These are phyloP conservation scores for Nycticebus coucang DNA, from an alignment of 2,113 vertebrate species.

Conservation along the genomic window DNA sequence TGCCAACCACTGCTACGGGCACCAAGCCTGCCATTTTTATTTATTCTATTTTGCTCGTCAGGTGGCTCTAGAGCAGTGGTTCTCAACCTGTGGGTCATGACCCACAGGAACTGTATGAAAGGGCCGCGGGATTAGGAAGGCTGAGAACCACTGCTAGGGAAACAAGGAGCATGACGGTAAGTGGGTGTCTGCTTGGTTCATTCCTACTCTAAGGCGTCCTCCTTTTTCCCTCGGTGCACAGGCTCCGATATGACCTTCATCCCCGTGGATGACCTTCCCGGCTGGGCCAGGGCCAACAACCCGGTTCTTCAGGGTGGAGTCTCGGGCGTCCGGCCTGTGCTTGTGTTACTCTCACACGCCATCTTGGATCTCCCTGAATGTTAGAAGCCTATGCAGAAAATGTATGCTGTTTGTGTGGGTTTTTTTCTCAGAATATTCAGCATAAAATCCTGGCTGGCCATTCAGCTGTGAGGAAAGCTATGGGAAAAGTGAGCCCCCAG, in stretches of 20 bases:
- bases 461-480: not conserved
- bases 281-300: too few relatives aligned
- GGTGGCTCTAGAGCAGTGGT: not conserved
- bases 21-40: not conserved
- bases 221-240: not conserved
- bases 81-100: too few relatives aligned
- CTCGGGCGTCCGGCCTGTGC: not conserved
- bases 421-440: not conserved
- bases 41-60: not conserved
- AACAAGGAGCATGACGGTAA: too few relatives aligned
- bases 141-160: too few relatives aligned
- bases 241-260: not conserved
- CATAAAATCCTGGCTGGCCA: not conserved
- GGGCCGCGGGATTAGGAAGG: too few relatives aligned
- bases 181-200: too few relatives aligned
- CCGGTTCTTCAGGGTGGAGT: too few relatives aligned
- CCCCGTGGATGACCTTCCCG: not conserved
- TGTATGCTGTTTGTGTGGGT: not conserved
- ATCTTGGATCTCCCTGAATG: not conserved
- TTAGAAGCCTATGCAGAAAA: not conserved
- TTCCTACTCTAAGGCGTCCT: not conserved
- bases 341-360: not conserved
- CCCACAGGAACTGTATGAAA: too few relatives aligned
- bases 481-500: not conserved
- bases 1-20: too few relatives aligned